Percentiles rank a stretch among this genome's conserved stretches.
Conservation (phyloP, 2,113 vertebrate genomes). For the Ivindomyrus marchei region DNA sequence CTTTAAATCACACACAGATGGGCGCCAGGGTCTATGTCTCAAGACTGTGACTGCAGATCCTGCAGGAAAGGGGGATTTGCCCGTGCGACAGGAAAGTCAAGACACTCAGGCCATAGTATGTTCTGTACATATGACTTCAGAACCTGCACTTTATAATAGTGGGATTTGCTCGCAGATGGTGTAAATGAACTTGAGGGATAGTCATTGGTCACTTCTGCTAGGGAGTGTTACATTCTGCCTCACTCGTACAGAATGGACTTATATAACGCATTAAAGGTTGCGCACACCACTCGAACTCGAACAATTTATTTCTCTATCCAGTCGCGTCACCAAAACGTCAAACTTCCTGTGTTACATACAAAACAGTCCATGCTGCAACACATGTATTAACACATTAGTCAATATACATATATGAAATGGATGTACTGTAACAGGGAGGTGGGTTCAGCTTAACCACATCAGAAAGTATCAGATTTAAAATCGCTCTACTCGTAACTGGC, state of each 20-base stretch:
- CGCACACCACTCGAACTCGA: too few species aligned
- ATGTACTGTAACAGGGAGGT: neutral
- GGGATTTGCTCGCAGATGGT: neutral
- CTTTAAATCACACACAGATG: conserved; percentile 38
- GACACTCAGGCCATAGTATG: neutral
- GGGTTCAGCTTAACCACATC: neutral
- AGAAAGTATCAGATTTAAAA: neutral
- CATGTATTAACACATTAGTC: too few species aligned
- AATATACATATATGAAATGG: too few species aligned
- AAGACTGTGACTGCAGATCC: neutral
- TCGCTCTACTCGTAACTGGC: neutral
- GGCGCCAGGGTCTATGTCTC: neutral
- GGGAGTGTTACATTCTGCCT: neutral
- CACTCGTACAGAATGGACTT: too few species aligned
- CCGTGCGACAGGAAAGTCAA: neutral
- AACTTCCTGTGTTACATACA: too few species aligned
- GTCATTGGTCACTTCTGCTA: neutral
- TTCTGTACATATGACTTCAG: neutral
- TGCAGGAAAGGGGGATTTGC: neutral
- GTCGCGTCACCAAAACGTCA: too few species aligned
- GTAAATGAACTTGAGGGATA: neutral
- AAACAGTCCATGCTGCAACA: too few species aligned
- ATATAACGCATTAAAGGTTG: too few species aligned
- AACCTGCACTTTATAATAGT: neutral
- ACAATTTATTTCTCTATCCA: too few species aligned